Evolutionary conservation across 2,797 vertebrate genomes (phyloP).

Genomic region (Chloroceryle inda): DNA sequence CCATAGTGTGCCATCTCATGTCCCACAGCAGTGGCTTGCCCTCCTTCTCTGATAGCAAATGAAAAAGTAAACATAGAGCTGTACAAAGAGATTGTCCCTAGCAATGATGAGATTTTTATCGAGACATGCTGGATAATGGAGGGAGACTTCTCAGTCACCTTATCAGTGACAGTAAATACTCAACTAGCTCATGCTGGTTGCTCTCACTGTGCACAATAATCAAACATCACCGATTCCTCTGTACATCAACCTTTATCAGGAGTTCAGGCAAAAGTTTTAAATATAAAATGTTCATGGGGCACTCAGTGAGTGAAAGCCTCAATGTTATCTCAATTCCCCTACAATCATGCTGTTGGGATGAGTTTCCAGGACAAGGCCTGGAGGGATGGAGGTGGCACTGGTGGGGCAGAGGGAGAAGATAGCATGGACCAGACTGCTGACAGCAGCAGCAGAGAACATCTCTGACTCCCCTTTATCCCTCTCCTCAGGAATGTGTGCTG

Average conservation of each 20-base stretch:
- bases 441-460: background rate
- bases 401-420: background rate
- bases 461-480: background rate
- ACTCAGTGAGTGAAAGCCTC: background rate
- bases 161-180: background rate
- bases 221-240: background rate
- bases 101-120: background rate
- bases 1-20: background rate
- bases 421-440: rapidly evolving
- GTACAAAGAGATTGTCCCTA: background rate
- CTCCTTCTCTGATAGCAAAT: background rate
- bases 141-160: background rate
- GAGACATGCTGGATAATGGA: background rate
- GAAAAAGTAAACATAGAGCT: background rate
- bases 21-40: background rate
- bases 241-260: background rate
- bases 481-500: background rate
- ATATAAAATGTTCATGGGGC: background rate
- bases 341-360: background rate
- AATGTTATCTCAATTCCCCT: background rate
- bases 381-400: background rate
- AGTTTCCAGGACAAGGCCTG: background rate
- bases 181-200: background rate
- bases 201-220: background rate
- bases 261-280: background rate